phyloP scores from a whole-genome alignment of 92 coral and sea anemone species.

The Nematostella vectensis region DNA sequence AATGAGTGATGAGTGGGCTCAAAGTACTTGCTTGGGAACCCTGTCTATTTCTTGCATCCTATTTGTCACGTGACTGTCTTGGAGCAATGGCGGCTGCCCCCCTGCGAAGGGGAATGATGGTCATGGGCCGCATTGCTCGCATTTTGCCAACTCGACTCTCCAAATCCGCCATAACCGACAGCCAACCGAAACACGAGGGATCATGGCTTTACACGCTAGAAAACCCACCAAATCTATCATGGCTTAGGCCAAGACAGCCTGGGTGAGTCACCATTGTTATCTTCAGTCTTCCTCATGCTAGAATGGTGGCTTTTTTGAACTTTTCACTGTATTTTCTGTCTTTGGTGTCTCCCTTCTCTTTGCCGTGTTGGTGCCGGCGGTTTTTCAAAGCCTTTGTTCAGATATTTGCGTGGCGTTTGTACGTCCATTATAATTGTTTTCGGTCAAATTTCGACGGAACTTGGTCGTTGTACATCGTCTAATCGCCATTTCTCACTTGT shows the following conservation, averaged over 20 bases:
- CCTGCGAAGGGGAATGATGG: conserved; percentile 99
- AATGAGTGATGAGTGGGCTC: no score
- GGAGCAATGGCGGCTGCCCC: conserved; percentile 95
- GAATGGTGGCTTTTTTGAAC: conserved; percentile 21
- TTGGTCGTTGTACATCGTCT: neutral
- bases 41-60: no score
- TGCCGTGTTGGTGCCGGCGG: conserved; percentile 15
- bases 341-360: neutral
- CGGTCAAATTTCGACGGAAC: neutral
- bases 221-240: conserved; percentile 35
- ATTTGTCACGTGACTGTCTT: conserved; percentile 7
- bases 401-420: no score
- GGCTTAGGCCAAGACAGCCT: conserved; percentile 53
- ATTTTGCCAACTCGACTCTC: conserved; percentile 97
- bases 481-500: conserved; percentile 2
- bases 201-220: conserved; percentile 66
- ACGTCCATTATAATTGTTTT: no score
- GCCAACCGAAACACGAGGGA: conserved; percentile 75
- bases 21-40: no score
- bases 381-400: conserved; percentile 29
- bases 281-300: conserved; percentile 23
- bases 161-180: conserved; percentile 98
- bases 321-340: conserved; percentile 29
- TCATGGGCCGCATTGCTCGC: conserved; percentile 99
- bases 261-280: conserved; percentile 79